Percentiles rank a stretch among this genome's conserved stretches.
These are phyloP conservation scores for Chiroxiphia lanceolata DNA, from an alignment of 2,797 vertebrate species.

Conservation along the genomic window DNA sequence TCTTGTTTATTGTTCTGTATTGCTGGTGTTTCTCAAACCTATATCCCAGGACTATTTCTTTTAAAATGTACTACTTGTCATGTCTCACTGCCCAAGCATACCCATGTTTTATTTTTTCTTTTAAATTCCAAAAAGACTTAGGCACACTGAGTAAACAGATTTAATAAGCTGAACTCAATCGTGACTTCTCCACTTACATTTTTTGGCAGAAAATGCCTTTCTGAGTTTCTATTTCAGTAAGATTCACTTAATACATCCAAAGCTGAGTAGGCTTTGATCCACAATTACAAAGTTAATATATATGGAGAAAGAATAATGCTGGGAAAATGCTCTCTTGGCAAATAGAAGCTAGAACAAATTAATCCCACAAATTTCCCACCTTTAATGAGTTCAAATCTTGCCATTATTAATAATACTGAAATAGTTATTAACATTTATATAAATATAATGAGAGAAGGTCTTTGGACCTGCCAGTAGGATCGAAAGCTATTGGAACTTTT, in stretches of 20 bases:
- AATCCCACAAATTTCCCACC: slow-evolving; percentile 59
- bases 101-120: neutral
- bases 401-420: slow-evolving; percentile 35
- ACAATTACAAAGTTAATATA: slow-evolving; percentile 57
- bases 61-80: slow-evolving; percentile 15
- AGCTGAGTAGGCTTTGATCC: slow-evolving; percentile 60
- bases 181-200: slow-evolving; percentile 63
- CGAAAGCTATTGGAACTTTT: slow-evolving; percentile 32
- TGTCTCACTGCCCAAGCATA: neutral
- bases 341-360: slow-evolving; percentile 42
- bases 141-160: slow-evolving; percentile 60
- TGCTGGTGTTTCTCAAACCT: neutral
- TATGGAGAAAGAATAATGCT: slow-evolving; percentile 59
- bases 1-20: neutral
- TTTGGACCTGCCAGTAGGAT: slow-evolving; percentile 23
- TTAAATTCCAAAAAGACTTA: slow-evolving; percentile 47
- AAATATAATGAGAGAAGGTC: slow-evolving; percentile 48
- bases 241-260: slow-evolving; percentile 60
- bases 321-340: slow-evolving; percentile 64
- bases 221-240: slow-evolving; percentile 59
- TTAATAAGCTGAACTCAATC: slow-evolving; percentile 67
- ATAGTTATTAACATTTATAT: slow-evolving; percentile 38
- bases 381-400: slow-evolving; percentile 62
- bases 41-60: neutral
- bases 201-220: slow-evolving; percentile 64